These are phyloP conservation scores for Cephalotes varians DNA, from an alignment of 2,888 invertebrate species.

Conservation along the genomic window DNA sequence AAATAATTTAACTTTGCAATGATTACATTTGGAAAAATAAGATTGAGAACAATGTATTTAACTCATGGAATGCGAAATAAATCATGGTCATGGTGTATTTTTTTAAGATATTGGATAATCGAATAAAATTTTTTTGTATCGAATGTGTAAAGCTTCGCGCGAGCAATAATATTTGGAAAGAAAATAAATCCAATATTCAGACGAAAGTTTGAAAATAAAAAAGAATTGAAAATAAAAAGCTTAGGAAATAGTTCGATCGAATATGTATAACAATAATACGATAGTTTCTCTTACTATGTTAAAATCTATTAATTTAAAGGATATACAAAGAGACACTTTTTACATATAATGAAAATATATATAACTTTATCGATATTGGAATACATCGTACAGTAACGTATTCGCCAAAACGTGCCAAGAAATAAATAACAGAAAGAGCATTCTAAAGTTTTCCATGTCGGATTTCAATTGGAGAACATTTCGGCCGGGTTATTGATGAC, in stretches of 20 bases:
- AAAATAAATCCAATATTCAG: neutral
- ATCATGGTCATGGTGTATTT: neutral
- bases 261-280: neutral
- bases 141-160: neutral
- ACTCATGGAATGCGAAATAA: neutral
- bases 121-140: neutral
- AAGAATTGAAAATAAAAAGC: neutral
- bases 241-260: neutral
- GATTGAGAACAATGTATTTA: neutral
- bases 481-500: constrained; percentile 7
- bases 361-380: neutral
- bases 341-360: neutral
- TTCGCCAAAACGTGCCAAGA: neutral
- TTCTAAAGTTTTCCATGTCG: constrained; percentile 7
- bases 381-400: neutral
- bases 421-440: constrained; percentile 17
- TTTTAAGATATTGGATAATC: neutral
- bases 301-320: neutral
- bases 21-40: neutral
- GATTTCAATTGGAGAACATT: constrained; percentile 3
- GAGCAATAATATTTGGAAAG: neutral
- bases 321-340: neutral
- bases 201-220: neutral
- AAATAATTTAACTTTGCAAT: neutral
- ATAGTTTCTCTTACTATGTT: neutral